Evolutionary conservation across 2,113 vertebrate species (phyloP).

Genomic region (Ellobius talpinus): DNA sequence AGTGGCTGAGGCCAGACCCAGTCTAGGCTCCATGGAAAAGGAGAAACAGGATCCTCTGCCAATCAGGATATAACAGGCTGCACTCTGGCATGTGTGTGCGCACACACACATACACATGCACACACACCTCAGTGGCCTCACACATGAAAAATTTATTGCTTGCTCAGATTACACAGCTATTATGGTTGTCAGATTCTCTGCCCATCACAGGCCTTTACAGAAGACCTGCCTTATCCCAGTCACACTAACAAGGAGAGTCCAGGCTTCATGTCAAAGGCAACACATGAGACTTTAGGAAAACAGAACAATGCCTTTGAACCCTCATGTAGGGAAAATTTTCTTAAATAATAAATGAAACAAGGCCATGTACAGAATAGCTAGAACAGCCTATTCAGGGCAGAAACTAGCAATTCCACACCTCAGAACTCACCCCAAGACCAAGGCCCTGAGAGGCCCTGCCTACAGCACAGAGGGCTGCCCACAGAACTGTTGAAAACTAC

Average conservation of each 20-base stretch:
- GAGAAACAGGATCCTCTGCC: not conserved
- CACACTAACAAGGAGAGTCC: not conserved
- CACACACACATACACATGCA: constrained; percentile 32
- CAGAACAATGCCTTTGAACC: not conserved
- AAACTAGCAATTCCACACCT: not conserved
- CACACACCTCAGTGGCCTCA: not conserved
- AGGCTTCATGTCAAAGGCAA: not conserved
- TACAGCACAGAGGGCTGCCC: not conserved
- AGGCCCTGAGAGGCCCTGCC: not conserved
- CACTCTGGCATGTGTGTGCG: not conserved
- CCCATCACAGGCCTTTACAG: not conserved
- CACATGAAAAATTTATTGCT: constrained; percentile 59
- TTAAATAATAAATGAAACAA: not conserved
- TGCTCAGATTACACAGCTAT: not conserved
- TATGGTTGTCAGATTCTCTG: not conserved
- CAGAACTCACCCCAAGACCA: not conserved
- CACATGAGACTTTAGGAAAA: not conserved
- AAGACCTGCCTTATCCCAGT: not conserved
- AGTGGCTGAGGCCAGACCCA: not conserved
- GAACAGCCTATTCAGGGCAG: not conserved
- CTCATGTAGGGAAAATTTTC: not conserved
- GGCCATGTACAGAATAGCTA: not conserved
- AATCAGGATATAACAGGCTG: not conserved
- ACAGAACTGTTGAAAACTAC: not conserved
- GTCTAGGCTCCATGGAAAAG: not conserved